Evolutionary conservation across 2,797 vertebrate species (phyloP).

Genomic region (Hyperoplus lanceolatus): DNA sequence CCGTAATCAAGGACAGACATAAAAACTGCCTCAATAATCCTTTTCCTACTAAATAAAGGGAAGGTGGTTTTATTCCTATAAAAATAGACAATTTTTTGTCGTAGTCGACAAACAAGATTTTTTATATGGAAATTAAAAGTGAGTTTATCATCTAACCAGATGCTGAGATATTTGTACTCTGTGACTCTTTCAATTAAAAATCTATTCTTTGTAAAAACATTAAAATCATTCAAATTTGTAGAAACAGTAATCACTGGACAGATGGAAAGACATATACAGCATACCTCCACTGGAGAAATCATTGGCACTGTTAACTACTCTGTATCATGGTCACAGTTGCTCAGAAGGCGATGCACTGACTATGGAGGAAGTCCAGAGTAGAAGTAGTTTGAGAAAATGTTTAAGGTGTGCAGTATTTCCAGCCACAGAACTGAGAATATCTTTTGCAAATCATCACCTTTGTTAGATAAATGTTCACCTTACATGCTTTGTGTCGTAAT

Average conservation of each 20-base stretch:
- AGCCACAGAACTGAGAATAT: background rate
- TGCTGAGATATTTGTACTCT: no score
- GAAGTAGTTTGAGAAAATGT: slow-evolving; percentile 1
- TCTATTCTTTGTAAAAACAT: no score
- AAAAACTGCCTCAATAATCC: no score
- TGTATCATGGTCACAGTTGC: slow-evolving; percentile 9
- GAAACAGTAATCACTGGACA: slow-evolving; percentile 69
- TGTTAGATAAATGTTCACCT: slow-evolving; percentile 24
- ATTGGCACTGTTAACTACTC: slow-evolving; percentile 44
- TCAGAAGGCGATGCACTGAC: slow-evolving; percentile 9
- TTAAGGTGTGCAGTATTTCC: background rate
- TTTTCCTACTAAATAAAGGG: no score
- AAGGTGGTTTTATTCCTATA: no score
- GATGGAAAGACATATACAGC: slow-evolving; percentile 50
- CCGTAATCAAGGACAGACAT: no score
- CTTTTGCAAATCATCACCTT: slow-evolving; percentile 21
- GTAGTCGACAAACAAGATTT: no score
- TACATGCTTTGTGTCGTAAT: slow-evolving; percentile 21
- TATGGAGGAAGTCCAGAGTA: background rate
- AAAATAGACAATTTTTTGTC: no score
- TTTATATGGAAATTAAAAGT: no score
- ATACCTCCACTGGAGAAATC: slow-evolving; percentile 48
- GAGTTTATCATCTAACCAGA: no score
- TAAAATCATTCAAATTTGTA: no score
- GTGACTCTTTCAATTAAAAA: no score